phyloP scores from a whole-genome alignment of 1,140 invertebrate genomes.

The Diachasmimorpha longicaudata region DNA sequence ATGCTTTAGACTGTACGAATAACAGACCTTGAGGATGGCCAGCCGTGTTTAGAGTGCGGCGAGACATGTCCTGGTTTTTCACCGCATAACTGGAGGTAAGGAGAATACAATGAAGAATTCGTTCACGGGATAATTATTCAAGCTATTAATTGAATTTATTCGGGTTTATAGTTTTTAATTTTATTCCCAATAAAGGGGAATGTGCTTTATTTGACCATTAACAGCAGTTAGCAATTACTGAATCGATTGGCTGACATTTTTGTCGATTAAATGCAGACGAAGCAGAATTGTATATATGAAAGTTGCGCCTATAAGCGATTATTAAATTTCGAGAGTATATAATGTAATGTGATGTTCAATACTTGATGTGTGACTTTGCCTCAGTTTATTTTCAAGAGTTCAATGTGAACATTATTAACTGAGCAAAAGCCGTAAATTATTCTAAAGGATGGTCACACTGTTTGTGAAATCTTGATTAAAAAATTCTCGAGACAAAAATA shows the following conservation, averaged over 20 bases:
- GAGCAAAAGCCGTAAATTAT: too few relatives aligned
- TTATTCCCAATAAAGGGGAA: neutral
- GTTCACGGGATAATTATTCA: neutral
- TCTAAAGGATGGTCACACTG: too few relatives aligned
- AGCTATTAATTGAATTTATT: too few relatives aligned
- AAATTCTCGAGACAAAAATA: too few relatives aligned
- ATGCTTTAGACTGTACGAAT: slow-evolving; percentile 76
- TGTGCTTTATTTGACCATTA: neutral
- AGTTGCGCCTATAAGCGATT: neutral
- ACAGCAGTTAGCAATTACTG: neutral
- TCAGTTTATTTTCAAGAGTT: slow-evolving; percentile 39
- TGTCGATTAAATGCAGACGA: neutral
- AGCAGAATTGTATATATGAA: neutral
- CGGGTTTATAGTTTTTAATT: too few relatives aligned
- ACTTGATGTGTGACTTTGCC: neutral
- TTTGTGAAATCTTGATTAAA: too few relatives aligned
- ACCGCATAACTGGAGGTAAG: slow-evolving; percentile 84
- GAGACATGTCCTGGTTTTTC: slow-evolving; percentile 82
- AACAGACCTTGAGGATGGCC: slow-evolving; percentile 83
- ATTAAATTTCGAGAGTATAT: neutral
- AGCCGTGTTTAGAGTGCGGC: slow-evolving; percentile 80
- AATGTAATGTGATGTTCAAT: too few relatives aligned
- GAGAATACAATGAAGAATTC: slow-evolving; percentile 1
- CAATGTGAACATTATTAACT: slow-evolving; percentile 1
- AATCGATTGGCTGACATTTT: neutral